These are phyloP conservation scores for Ondatra zibethicus DNA, from an alignment of 2,113 vertebrate genomes.

Conservation along the genomic window DNA sequence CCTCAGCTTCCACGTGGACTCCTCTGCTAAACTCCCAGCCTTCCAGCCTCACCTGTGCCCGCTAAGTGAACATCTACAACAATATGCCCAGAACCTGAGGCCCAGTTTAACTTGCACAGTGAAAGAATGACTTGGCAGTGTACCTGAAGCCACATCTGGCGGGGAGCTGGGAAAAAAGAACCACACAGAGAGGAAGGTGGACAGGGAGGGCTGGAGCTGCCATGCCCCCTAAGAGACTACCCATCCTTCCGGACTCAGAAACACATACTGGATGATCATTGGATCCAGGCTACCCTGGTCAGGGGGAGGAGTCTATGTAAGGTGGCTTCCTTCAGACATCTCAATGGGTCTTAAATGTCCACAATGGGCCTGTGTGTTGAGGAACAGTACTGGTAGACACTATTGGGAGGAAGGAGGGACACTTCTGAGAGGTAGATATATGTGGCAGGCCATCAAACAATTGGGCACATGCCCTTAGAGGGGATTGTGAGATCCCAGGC, in stretches of 20 bases:
- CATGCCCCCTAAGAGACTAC: not conserved
- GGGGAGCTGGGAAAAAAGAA: not conserved
- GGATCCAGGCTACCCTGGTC: too few species aligned
- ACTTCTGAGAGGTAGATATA: too few species aligned
- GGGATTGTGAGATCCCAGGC: too few species aligned
- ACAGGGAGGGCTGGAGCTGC: not conserved
- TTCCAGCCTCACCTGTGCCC: not conserved
- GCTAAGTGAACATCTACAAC: too few species aligned
- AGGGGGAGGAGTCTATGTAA: not conserved
- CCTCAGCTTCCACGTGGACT: not conserved
- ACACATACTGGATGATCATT: not conserved
- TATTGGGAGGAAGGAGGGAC: not conserved
- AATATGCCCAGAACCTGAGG: not conserved
- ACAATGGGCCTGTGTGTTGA: too few species aligned
- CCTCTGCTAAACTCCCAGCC: not conserved
- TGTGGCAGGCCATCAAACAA: not conserved
- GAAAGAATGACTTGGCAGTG: not conserved
- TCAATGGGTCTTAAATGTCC: not conserved
- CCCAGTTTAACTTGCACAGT: rapidly evolving
- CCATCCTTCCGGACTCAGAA: not conserved
- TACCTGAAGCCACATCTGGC: too few species aligned
- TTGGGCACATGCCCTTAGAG: not conserved
- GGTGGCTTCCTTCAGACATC: not conserved
- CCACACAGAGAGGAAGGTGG: too few species aligned
- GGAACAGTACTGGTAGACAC: too few species aligned